Evolutionary conservation across 1,140 invertebrate genomes (phyloP).

Genomic region (Sarcophaga bullata): DNA sequence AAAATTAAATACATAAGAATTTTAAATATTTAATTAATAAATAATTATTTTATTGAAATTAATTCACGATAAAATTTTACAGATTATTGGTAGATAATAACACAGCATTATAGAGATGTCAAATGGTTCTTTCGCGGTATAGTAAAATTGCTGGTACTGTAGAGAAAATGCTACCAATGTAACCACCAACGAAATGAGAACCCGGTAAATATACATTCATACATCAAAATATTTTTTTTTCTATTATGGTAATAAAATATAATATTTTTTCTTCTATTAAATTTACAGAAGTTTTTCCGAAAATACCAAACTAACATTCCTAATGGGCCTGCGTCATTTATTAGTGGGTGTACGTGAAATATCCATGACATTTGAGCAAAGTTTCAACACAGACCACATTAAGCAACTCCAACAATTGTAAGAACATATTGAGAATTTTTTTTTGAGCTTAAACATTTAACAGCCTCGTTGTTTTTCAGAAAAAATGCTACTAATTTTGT

Average conservation of each 20-base stretch:
- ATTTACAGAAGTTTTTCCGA: constrained; percentile 33
- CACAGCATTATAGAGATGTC: constrained; percentile 9
- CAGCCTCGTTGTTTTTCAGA: neutral
- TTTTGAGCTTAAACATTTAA: too few relatives aligned
- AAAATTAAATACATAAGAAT: too few relatives aligned
- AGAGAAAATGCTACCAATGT: constrained; percentile 34
- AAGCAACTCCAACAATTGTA: constrained; percentile 41
- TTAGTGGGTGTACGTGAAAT: constrained; percentile 43
- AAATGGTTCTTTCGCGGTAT: constrained; percentile 41
- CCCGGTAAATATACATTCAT: constrained; percentile 11
- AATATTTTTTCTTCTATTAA: neutral
- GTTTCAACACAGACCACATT: constrained; percentile 37
- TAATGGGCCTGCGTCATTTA: constrained; percentile 40
- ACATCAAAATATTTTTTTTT: neutral
- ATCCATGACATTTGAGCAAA: constrained; percentile 37
- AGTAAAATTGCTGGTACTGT: constrained; percentile 34
- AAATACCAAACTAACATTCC: constrained; percentile 30
- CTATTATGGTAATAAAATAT: neutral
- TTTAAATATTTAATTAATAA: too few relatives aligned
- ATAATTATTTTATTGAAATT: neutral
- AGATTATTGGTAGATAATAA: constrained; percentile 33
- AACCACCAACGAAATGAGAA: neutral
- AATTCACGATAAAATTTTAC: neutral
- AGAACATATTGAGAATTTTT: constrained; percentile 15
- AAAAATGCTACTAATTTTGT: constrained; percentile 31